Base-by-base conservation (phyloP, 2,113 vertebrate species). In the Procavia capensis region DNA sequence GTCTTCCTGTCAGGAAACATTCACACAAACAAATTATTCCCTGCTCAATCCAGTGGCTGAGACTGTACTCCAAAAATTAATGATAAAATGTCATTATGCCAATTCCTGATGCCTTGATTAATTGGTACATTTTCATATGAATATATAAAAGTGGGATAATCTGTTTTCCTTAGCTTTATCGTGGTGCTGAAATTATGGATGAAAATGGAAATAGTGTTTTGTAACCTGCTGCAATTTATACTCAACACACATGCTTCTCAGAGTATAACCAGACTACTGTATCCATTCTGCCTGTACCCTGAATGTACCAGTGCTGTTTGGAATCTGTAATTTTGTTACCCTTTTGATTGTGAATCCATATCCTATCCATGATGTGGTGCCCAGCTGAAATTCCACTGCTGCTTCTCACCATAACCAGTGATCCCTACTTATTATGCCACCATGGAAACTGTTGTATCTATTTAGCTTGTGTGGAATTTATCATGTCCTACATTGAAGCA, bases 141-240 rank as follows among this genome's bases (percentile, higher is more conserved):
- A 83, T 88, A 43, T 89, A 59, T 92, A 43, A 90, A 91, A 85
- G 22, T 72, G 13, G 16, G 72, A 72, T 88, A 31, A n/a, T 17
- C 8, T 57, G 1, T 91, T 83, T 25, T 93, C 94, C 95, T 95
- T 50, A 79, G 9, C 27, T 89, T 78, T 8, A 61, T 61, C 34
- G 24, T 31, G 27, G 17, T 85, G 27, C 11, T 90, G 31, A 94
- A 87, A 54, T 94, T 89, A 66, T 79, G 41, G 41, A 34, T 94
- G 16, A 84, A 97, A 91, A 82, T 91, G 27, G 41, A 88, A 93
- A 82, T 94, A 43, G 68, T 88, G 95, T 9, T 61, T 80, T 16
- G 10, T 83, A 72, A 88, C 45, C 9, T 45, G 25, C 27, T 78
- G 27, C 45, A 78, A 5, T 95, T 93, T 94, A 43, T 86, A 0